Evolutionary conservation across 2,113 vertebrate genomes (phyloP).

Genomic region (Oryzias javanicus): DNA sequence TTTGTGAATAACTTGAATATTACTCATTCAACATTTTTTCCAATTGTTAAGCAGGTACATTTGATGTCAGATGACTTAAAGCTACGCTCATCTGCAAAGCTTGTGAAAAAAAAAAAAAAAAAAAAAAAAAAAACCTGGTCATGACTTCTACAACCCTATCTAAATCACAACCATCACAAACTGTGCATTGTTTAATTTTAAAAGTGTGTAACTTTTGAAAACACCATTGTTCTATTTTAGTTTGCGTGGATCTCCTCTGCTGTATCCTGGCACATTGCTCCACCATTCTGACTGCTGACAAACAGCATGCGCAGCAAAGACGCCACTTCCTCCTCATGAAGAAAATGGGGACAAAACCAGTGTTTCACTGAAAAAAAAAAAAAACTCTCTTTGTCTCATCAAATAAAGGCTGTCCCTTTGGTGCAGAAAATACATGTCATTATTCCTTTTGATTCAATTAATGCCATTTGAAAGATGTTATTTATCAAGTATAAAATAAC

Average conservation of each 20-base stretch:
- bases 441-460: conserved; percentile 60
- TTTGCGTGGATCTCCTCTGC: conserved; percentile 64
- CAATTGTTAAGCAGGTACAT: too few species aligned
- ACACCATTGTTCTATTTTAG: conserved; percentile 73
- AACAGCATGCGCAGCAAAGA: conserved; percentile 71
- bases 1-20: too few species aligned
- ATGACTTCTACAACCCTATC: too few species aligned
- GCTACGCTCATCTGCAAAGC: too few species aligned
- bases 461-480: conserved; percentile 54
- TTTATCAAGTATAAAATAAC: conserved; percentile 37
- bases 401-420: conserved; percentile 53
- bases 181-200: conserved; percentile 66
- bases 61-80: too few species aligned
- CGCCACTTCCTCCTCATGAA: conserved; percentile 68
- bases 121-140: conserved; percentile 32
- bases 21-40: too few species aligned
- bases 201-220: conserved; percentile 60
- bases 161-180: conserved; percentile 53
- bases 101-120: background rate
- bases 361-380: conserved; percentile 71
- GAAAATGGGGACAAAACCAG: conserved; percentile 64
- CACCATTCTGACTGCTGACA: conserved; percentile 67
- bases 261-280: conserved; percentile 53
- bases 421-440: conserved; percentile 54
- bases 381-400: conserved; percentile 65